Evolutionary conservation across 1,140 invertebrate genomes (phyloP), one percentile per base, ranked within the genome.

Genomic region (Atta cephalotes): DNA sequence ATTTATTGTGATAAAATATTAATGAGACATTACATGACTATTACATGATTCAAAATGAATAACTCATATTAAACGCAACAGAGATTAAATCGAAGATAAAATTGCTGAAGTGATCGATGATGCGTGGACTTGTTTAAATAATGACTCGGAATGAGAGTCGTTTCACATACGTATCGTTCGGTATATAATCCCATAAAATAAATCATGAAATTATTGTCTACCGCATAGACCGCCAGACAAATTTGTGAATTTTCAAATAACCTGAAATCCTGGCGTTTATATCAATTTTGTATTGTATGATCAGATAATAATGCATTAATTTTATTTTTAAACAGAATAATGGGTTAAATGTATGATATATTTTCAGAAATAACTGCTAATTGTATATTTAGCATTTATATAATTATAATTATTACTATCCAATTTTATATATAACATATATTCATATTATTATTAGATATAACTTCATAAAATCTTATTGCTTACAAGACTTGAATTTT

Each of bases 11-110:
- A 84, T 84, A 84, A 74, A 76, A 76, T 84, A 76, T 76, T 84
- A 65, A 81, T 62, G 70, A 76, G 14, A 51, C 39, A 49, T 35
- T 25, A 25, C 58, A 25, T 39, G 70, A 84, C 12, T 62, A 49
- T 82, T 82, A 62, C 25, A 82, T 51, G 18, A 84, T 60, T 7
- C 49, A 71, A 63, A 25, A 74, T 84, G 56, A 62, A 49, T 68
- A 74, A 76, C 56, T 51, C 56, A n/a, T 35, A 74, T 84, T 63
- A 84, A 84, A 84, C 28, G 56, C 25, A 49, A 63, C 56, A 76
- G 56, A 35, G 80, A 84, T 84, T 84, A 84, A 84, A 84, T 84
- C 39, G n/a, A 74, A 84, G 56, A 76, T 84, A 76, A 84, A 76
- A 84, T 84, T 84, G 70, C 28, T 18, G 49, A 74, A 51, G 39